phyloP scores from a whole-genome alignment of 1,140 invertebrate genomes.

The Riptortus pedestris region DNA sequence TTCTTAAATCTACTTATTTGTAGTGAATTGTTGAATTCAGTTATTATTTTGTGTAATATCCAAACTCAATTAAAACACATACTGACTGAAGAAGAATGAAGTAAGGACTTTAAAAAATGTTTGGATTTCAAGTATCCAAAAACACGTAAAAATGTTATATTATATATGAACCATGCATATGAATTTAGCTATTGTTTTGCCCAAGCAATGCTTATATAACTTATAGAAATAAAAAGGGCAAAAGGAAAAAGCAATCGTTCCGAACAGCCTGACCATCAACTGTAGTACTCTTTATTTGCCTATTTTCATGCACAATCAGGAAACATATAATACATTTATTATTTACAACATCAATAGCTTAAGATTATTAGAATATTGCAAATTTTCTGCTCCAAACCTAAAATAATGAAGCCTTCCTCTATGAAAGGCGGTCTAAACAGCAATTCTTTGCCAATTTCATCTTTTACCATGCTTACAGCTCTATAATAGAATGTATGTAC shows the following conservation, averaged over 20 bases:
- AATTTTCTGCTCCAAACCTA: background rate
- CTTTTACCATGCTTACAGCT: background rate
- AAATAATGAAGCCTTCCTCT: background rate
- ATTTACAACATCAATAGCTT: slow-evolving; percentile 5
- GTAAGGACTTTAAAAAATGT: too few relatives aligned
- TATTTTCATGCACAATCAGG: slow-evolving; percentile 9
- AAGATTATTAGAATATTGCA: background rate
- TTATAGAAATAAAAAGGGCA: background rate
- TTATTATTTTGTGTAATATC: too few relatives aligned
- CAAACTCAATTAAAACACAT: too few relatives aligned
- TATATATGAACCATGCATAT: too few relatives aligned
- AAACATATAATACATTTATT: slow-evolving; percentile 13
- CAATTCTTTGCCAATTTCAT: background rate
- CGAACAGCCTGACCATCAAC: slow-evolving; percentile 7
- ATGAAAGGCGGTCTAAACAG: slow-evolving; percentile 1
- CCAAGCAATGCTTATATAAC: too few relatives aligned
- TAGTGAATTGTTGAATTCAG: too few relatives aligned
- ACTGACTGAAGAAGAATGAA: too few relatives aligned
- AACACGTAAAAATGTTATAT: too few relatives aligned
- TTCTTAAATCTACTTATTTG: too few relatives aligned
- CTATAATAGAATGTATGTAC: slow-evolving; percentile 10
- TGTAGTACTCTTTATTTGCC: background rate
- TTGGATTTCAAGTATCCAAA: too few relatives aligned
- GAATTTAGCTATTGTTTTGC: too few relatives aligned
- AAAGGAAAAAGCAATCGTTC: background rate